Conservation (phyloP, 2,113 vertebrate species). For the Urocolius indicus region DNA sequence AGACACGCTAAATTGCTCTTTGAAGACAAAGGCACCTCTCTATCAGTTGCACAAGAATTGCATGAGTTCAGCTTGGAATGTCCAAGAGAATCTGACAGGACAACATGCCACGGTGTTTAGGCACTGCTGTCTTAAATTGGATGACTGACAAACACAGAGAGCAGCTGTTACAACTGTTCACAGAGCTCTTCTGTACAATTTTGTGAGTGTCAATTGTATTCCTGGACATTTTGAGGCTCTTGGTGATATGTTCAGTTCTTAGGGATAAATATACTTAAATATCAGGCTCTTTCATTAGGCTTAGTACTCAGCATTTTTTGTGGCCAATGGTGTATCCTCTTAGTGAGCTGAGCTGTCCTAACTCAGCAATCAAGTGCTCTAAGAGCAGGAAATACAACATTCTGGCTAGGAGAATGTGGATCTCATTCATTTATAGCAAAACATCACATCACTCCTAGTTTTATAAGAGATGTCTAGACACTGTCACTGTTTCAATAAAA, state of each 20-base stretch:
- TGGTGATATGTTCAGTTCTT: fast-evolving
- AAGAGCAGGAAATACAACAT: neutral
- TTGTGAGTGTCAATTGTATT: neutral
- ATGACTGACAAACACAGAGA: neutral
- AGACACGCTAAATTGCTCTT: neutral
- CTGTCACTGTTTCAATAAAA: neutral
- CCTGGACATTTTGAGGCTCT: neutral
- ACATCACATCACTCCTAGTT: neutral
- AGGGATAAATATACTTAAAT: neutral
- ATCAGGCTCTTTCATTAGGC: neutral
- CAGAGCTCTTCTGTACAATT: neutral
- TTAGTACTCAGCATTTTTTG: neutral
- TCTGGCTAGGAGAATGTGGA: neutral
- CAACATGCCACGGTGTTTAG: neutral
- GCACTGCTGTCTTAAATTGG: neutral
- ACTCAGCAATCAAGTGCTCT: neutral
- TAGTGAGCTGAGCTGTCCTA: neutral
- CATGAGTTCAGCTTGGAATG: neutral
- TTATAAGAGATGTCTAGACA: neutral
- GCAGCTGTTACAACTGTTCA: neutral
- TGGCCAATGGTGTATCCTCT: neutral
- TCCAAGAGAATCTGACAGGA: neutral
- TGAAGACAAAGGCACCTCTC: neutral
- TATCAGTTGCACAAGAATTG: neutral
- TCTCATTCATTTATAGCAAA: neutral